Evolutionary conservation across 2,888 invertebrate genomes (phyloP), one percentile per base, ranked within the genome.

Genomic region (Stenichneumon culpator): DNA sequence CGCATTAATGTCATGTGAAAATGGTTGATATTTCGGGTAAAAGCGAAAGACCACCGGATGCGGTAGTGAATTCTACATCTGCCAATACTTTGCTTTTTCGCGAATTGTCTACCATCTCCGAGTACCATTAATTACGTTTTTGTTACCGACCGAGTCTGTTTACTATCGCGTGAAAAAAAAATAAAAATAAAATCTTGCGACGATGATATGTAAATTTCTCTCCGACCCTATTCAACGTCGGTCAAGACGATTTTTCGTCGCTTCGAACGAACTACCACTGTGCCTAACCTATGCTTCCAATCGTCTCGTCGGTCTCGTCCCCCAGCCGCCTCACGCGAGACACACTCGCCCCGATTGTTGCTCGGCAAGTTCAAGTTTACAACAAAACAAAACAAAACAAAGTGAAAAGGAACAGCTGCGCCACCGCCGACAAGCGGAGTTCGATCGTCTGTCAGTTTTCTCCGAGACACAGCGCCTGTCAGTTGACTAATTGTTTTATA

Each of bases 361-460:
- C 57, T 57, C 22, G 25, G 25, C 57, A 57, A 68, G 44, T 19
- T 39, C 39, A 39, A 68, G 68, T 68, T 68, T 68, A 39, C 70
- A 70, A 47, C 19, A 16, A 7, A 28, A n/a, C n/a, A 22, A 1
- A 22, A 54, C 7, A 22, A 52, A 57, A 57, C 25, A 5, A 57
- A 14, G 44, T 47, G 44, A 57, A 25, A 3, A 57, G 14, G 57
- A 69, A 70, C 70, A 70, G 70, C 70, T 70, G 70, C 52, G 70
- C 50, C 32, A 32, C 50, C 52, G 19, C 44, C 52, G 70, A 32
- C 19, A 57, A 14, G 25, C 14, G 52, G 4, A 9, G 52, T 25
- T 70, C 52, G 52, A n/a, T 54, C 70, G 52, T 57, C 36, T 54
- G 70, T 52, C 70, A 70, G 70, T 70, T 70, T 52, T 57, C 57